These are phyloP conservation scores for Gryllus longicercus DNA, from an alignment of 2,888 invertebrate species.

Conservation along the genomic window DNA sequence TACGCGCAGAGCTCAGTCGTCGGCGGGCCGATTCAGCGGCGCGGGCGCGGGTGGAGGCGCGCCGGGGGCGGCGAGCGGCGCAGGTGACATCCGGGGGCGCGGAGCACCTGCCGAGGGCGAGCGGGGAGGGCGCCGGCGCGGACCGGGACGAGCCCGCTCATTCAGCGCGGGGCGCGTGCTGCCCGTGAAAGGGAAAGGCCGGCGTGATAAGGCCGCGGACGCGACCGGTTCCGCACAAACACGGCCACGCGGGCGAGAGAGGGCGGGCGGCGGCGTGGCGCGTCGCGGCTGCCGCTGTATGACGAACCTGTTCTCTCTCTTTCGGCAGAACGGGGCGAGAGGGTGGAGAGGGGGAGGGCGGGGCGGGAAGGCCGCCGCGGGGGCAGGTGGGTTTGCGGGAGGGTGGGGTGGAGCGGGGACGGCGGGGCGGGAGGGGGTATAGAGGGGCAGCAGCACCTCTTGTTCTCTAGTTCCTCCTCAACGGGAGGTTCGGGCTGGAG, in stretches of 20 bases:
- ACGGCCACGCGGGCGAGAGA: conserved; percentile 22
- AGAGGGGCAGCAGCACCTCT: conserved; percentile 24
- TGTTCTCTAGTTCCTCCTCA: conserved; percentile 27
- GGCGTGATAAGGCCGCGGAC: neutral
- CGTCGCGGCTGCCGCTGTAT: conserved; percentile 28
- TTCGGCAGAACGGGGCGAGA: conserved; percentile 32
- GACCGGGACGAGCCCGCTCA: neutral
- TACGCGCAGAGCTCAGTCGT: neutral
- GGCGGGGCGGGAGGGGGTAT: conserved; percentile 31
- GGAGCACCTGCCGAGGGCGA: conserved; percentile 20
- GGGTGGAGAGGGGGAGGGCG: conserved; percentile 33
- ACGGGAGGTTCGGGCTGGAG: neutral
- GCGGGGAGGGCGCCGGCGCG: conserved; percentile 21
- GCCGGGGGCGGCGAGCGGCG: neutral
- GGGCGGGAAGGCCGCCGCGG: conserved; percentile 32
- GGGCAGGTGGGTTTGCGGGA: conserved; percentile 35
- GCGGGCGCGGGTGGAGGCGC: conserved; percentile 18
- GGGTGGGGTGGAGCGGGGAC: conserved; percentile 33
- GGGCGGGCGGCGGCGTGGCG: conserved; percentile 24
- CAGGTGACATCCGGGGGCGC: no score
- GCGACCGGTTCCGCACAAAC: conserved; percentile 18
- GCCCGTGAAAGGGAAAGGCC: conserved; percentile 20
- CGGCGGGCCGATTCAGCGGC: neutral
- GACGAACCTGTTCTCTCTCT: conserved; percentile 36
- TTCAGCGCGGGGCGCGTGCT: conserved; percentile 18